Evolutionary conservation across 2,113 vertebrate species (phyloP), one percentile per base, ranked within the genome.

Genomic region (Cephalopterus ornatus): DNA sequence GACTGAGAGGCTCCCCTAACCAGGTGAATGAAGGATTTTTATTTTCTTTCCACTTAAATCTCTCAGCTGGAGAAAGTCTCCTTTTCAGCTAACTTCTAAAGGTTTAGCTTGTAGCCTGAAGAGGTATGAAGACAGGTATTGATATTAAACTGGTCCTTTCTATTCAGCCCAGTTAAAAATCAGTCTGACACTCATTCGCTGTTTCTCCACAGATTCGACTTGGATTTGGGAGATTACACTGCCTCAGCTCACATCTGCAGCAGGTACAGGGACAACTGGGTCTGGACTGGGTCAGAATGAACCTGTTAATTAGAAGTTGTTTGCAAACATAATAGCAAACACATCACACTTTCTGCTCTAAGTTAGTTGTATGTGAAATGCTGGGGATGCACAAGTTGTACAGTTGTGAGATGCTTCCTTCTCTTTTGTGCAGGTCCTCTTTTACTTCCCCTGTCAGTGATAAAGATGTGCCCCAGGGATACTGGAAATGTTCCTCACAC

Each of bases 231-330:
- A 41, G 7, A 14, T 8, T 13, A 14, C 21, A 68, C 5, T 58
- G 21, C 30, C 65, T 46, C 18, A 62, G 28, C 0, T 3, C 32
- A 65, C 11, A 18, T 6, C 21, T 19, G 4, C 2, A 5, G 6
- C 49, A 58, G 3, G 2, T 16, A 39, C 18, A 33, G 16, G 8
- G 7, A 30, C 8, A 53, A 23, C 26, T 53, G 26, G 27, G 39
- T 11, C 15, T 74, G 15, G 28, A 22, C 0, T 42, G 12, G 4
- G 3, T 52, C 6, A 23, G 23, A 13, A 21, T 8, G 12, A 53
- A 28, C 12, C 23, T 76, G 35, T 17, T 17, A 85, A 70, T 5
- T 5, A 32, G 30, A 52, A 4, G 4, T 12, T 30, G 33, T 67
- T 84, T 91, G 28, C 37, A 87, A 81, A 33, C 8, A 35, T 6